Conservation (phyloP, 2,888 invertebrate species). For the Muscina levida region DNA sequence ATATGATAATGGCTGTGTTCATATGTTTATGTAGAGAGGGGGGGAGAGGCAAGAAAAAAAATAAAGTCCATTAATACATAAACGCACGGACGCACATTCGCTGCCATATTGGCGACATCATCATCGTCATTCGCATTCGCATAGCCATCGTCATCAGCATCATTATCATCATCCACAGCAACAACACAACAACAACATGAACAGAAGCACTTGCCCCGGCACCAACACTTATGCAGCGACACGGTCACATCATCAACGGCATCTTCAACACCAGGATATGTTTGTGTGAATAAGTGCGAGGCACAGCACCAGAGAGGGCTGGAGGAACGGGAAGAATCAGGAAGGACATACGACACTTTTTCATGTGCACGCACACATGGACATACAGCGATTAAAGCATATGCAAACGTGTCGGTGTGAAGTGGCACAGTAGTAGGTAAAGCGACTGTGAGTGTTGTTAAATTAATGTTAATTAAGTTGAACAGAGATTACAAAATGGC, state of each 20-base stretch:
- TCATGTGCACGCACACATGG: background rate
- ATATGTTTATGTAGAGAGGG: background rate
- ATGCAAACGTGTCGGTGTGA: background rate
- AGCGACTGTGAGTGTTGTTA: no score
- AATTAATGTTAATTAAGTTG: no score
- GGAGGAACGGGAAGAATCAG: background rate
- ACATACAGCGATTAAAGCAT: constrained; percentile 10
- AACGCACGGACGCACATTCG: constrained; percentile 56
- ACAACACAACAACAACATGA: background rate
- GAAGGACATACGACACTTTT: constrained; percentile 14
- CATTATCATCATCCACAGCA: background rate
- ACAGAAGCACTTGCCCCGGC: background rate
- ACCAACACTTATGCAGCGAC: background rate
- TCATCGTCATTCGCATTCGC: background rate
- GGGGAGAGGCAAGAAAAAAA: background rate
- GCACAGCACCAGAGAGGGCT: no score
- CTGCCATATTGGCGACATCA: background rate
- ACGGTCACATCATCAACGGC: constrained; percentile 19
- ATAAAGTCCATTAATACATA: background rate
- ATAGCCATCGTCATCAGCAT: background rate
- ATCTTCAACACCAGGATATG: constrained; percentile 14
- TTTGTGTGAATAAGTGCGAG: background rate
- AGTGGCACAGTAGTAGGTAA: no score
- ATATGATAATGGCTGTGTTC: background rate
- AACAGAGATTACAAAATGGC: no score